phyloP scores from a whole-genome alignment of 2,888 invertebrate species.

The Rotaria socialis region DNA sequence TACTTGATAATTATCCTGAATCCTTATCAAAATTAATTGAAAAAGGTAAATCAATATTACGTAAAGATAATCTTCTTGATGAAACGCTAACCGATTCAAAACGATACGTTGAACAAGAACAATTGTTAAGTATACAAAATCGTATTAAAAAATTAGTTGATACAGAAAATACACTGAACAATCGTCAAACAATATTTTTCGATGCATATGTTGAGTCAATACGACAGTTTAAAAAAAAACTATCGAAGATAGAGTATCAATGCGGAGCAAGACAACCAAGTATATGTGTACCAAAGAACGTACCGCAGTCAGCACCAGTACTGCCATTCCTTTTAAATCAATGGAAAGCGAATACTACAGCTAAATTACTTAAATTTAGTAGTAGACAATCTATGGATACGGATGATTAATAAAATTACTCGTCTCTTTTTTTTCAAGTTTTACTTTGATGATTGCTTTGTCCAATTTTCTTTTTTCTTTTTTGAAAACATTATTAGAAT shows the following conservation, averaged over 20 bases:
- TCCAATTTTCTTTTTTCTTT: not conserved
- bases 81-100: constrained; percentile 57
- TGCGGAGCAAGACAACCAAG: not conserved
- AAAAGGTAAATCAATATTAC: constrained; percentile 63
- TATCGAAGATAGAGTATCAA: constrained; percentile 13
- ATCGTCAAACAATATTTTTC: not conserved
- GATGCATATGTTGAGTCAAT: not conserved
- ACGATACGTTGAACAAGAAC: constrained; percentile 30
- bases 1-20: constrained; percentile 51
- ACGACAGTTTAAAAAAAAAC: not conserved
- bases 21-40: constrained; percentile 48
- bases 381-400: not conserved
- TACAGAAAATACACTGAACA: not conserved
- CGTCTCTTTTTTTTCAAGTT: too few species aligned
- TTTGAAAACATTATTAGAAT: not conserved
- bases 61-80: constrained; percentile 62
- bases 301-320: not conserved
- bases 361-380: not conserved
- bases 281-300: not conserved
- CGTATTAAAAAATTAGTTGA: constrained; percentile 32
- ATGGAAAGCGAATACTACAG: not conserved
- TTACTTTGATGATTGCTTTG: too few species aligned
- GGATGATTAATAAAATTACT: not conserved
- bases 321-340: not conserved
- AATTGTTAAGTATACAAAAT: not conserved